Evolutionary conservation across 2,113 vertebrate species (phyloP).

Genomic region (Aix galericulata): DNA sequence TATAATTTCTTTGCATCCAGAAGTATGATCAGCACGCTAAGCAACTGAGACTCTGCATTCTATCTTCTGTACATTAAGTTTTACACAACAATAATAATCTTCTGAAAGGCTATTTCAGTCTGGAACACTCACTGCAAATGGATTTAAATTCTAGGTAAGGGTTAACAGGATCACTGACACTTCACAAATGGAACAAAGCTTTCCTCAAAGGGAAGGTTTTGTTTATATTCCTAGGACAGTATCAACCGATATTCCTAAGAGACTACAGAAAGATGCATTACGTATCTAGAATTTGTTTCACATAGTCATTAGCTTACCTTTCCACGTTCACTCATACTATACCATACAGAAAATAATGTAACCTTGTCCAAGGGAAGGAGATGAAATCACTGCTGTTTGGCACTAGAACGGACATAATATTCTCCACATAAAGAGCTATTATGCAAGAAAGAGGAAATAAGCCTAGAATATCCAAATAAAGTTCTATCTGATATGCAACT

Average conservation of each 20-base stretch:
- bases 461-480: constrained; percentile 10
- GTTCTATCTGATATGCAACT: not conserved
- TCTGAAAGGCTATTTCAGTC: not conserved
- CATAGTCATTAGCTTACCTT: not conserved
- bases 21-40: rapidly evolving
- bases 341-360: not conserved
- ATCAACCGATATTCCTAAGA: not conserved
- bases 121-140: not conserved
- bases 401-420: not conserved
- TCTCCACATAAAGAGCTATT: constrained; percentile 1
- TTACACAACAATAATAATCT: not conserved
- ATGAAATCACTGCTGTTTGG: not conserved
- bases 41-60: not conserved
- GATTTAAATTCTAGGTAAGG: not conserved
- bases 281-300: not conserved
- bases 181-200: not conserved
- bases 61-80: not conserved
- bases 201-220: not conserved
- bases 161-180: not conserved
- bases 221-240: not conserved
- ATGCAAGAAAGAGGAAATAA: not conserved
- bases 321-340: not conserved
- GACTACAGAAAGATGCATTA: not conserved
- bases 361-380: not conserved
- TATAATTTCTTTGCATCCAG: not conserved